These are phyloP conservation scores for Sphenodon punctatus DNA, from an alignment of 2,797 vertebrate genomes.

Conservation along the genomic window DNA sequence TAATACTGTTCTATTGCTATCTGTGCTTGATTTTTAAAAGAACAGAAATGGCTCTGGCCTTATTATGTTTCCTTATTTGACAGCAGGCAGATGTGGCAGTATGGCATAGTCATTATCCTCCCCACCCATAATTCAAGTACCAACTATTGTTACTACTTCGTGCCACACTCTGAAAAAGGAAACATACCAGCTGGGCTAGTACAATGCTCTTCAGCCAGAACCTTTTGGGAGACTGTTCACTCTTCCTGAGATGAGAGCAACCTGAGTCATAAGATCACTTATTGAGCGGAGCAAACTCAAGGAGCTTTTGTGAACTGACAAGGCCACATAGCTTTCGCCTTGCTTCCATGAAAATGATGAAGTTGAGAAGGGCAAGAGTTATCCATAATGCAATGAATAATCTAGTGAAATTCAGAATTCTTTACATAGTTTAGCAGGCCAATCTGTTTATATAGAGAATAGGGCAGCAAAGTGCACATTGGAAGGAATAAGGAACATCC, in stretches of 20 bases:
- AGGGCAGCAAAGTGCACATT: neutral
- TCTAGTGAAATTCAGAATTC: neutral
- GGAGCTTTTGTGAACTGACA: neutral
- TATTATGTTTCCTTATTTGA: neutral
- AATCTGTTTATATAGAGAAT: fast-evolving
- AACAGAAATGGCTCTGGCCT: neutral
- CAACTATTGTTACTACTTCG: neutral
- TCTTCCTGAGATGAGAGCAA: neutral
- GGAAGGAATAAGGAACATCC: neutral
- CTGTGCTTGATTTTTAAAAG: neutral
- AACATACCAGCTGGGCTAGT: neutral
- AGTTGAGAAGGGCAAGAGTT: neutral
- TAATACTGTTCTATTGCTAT: neutral
- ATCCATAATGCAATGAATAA: neutral
- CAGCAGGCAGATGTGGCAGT: neutral
- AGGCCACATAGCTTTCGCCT: neutral
- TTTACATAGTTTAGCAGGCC: neutral
- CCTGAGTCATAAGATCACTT: neutral
- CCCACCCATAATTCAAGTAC: neutral
- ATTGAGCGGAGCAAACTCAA: neutral
- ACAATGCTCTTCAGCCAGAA: neutral
- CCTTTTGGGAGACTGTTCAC: neutral
- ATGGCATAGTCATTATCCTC: neutral
- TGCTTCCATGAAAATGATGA: neutral
- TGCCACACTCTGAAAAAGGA: neutral